A percentile compares a stretch with the other conserved stretches of the same genome.
Conservation (phyloP, 2,888 invertebrate species). For the Phyllotreta cruciferae region DNA sequence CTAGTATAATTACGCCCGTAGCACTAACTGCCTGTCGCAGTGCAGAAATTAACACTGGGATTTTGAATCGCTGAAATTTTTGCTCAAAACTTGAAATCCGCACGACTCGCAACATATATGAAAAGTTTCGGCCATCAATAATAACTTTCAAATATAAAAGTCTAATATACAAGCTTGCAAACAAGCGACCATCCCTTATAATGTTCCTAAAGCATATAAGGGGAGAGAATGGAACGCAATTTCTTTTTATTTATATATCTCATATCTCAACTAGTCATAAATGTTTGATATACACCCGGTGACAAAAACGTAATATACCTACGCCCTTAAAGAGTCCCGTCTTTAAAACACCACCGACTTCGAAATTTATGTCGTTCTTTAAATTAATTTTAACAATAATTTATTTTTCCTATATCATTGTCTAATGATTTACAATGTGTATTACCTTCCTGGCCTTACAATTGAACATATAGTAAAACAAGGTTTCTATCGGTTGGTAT, state of each 20-base stretch:
- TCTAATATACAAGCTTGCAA: conserved; percentile 53
- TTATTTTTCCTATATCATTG: too few relatives aligned
- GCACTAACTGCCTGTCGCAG: neutral
- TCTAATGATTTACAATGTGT: too few relatives aligned
- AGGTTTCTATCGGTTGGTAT: too few relatives aligned
- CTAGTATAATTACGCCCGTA: neutral
- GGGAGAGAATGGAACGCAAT: conserved; percentile 44
- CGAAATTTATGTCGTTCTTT: too few relatives aligned
- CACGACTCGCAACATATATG: neutral
- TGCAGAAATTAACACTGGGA: too few relatives aligned
- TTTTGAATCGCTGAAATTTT: too few relatives aligned
- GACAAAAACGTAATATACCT: conserved; percentile 12
- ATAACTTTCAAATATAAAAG: conserved; percentile 51
- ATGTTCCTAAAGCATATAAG: conserved; percentile 37
- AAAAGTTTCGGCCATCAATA: conserved; percentile 47
- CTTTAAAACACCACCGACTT: too few relatives aligned
- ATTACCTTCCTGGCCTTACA: too few relatives aligned
- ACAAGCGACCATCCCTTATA: conserved; percentile 51
- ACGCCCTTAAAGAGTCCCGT: neutral
- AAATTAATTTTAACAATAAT: too few relatives aligned
- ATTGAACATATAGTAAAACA: too few relatives aligned
- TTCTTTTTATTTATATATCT: conserved; percentile 42
- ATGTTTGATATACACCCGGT: conserved; percentile 7
- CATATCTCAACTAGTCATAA: conserved; percentile 19
- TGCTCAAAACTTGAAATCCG: too few relatives aligned